These are phyloP conservation scores for Stegodyphus dumicola DNA, from an alignment of 1,140 invertebrate genomes.

Conservation along the genomic window DNA sequence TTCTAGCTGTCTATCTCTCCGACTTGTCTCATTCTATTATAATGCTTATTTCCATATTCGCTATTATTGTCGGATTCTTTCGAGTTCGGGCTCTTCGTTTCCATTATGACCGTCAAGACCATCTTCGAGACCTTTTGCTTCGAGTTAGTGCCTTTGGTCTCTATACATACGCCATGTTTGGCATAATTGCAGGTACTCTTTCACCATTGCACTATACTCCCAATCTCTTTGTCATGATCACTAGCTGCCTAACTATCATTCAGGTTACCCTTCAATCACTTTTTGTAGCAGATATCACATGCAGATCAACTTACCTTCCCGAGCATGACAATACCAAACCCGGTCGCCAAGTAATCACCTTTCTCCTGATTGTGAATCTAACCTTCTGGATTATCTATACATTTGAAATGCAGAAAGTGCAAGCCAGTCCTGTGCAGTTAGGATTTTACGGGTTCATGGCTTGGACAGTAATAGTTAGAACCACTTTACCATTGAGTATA, in stretches of 20 bases:
- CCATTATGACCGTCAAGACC: conserved; percentile 68
- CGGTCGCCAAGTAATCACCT: conserved; percentile 93
- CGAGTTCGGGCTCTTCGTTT: conserved; percentile 77
- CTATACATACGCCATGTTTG: conserved; percentile 92
- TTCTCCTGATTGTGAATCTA: conserved; percentile 94
- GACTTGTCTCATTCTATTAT: conserved; percentile 91
- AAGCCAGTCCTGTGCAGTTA: conserved; percentile 89
- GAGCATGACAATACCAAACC: conserved; percentile 84
- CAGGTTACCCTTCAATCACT: conserved; percentile 90
- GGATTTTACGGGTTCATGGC: conserved; percentile 93
- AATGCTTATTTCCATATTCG: conserved; percentile 86
- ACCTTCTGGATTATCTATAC: conserved; percentile 97
- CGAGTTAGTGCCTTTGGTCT: conserved; percentile 91
- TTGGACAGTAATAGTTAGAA: conserved; percentile 93
- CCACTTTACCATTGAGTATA: conserved; percentile 94
- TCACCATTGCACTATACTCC: conserved; percentile 77
- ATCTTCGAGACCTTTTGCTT: conserved; percentile 87
- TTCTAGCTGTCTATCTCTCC: conserved; percentile 86
- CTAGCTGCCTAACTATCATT: conserved; percentile 85
- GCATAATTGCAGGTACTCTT: conserved; percentile 88
- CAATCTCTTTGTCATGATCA: conserved; percentile 89
- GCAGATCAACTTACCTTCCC: conserved; percentile 87
- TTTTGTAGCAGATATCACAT: conserved; percentile 94
- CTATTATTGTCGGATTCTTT: conserved; percentile 90
- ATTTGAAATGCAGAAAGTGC: conserved; percentile 94